phyloP scores from a whole-genome alignment of 2,888 invertebrate species.

The Chrysolina oricalcia region DNA sequence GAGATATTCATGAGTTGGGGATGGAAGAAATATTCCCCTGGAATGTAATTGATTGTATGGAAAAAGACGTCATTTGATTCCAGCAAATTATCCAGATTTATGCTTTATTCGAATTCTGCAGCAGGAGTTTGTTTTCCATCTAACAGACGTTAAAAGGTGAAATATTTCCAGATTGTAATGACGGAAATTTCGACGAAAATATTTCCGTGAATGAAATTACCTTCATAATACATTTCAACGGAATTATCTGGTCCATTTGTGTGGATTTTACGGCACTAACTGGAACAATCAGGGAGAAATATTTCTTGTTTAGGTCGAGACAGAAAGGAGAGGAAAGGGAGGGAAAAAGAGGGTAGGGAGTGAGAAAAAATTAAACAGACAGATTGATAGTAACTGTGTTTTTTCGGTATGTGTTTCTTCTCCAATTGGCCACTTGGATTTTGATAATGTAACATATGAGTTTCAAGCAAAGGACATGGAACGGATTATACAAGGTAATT shows the following conservation, averaged over 20 bases:
- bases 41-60: slow-evolving; percentile 67
- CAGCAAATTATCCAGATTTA: slow-evolving; percentile 65
- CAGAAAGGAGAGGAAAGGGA: neutral
- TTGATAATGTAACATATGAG: too few species aligned
- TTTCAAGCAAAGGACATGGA: too few species aligned
- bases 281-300: too few species aligned
- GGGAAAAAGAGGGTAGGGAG: neutral
- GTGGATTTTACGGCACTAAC: neutral
- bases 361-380: too few species aligned
- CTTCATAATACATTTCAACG: neutral
- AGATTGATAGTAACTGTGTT: too few species aligned
- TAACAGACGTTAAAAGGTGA: slow-evolving; percentile 20
- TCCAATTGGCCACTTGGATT: too few species aligned
- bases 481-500: too few species aligned
- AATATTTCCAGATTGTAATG: slow-evolving; percentile 5
- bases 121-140: slow-evolving; percentile 46
- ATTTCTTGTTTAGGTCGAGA: too few species aligned
- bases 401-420: too few species aligned
- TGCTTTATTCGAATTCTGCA: slow-evolving; percentile 57
- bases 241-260: neutral
- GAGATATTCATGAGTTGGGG: slow-evolving; percentile 63
- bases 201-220: neutral
- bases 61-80: slow-evolving; percentile 65
- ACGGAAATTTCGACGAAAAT: neutral
- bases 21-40: slow-evolving; percentile 61